Base-by-base conservation (phyloP, 2,113 vertebrate species). In the Sterrhoptilus dennistouni region DNA sequence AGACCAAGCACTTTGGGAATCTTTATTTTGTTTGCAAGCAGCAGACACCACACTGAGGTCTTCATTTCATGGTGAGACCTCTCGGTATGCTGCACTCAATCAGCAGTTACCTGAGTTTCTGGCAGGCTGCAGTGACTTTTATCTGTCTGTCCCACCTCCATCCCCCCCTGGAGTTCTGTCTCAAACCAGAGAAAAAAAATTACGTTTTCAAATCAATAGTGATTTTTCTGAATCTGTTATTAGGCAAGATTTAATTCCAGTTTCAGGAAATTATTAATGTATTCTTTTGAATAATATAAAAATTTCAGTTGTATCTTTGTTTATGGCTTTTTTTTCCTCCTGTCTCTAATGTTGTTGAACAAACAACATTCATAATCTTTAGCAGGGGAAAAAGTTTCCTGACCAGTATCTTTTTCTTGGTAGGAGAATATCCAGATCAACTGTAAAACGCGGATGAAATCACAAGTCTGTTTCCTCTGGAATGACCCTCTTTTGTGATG, bases 11-110 rank as follows among this genome's bases (percentile, higher is more conserved):
- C 60, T 71, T 15, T 4, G 31, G 49, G 70, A 57, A 11, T 8
- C 35, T 79, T 75, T 15, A 4, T 35, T 74, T 63, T 59, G 27
- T 33, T 53, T 60, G 53, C 45, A 45, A 35, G 70, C 44, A 64
- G n/a, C 24, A 45, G 78, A 31, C 31, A 5, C 19, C 11, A 2
- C 10, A 0, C 33, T 11, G 35, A 29, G 54, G 9, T 44, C 75
- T 20, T 77, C 8, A 8, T 49, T 74, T 11, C 10, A 6, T 8
- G 33, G 33, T 8, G 50, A 77, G 64, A 78, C 31, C 18, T 74
- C 38, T 53, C 0, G 0, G 27, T 36, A 4, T 2, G 9, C 14
- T 21, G 54, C 9, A 8, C 36, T 74, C 35, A 12, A 5, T 14
- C 82, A 83, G 53, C 76, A 80, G 66, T 45, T 79, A 60, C 60